A percentile compares a stretch with the other conserved stretches of the same genome.
Evolutionary conservation across 1,140 invertebrate genomes (phyloP).

Genomic region (Macrosteles quadrilineatus): DNA sequence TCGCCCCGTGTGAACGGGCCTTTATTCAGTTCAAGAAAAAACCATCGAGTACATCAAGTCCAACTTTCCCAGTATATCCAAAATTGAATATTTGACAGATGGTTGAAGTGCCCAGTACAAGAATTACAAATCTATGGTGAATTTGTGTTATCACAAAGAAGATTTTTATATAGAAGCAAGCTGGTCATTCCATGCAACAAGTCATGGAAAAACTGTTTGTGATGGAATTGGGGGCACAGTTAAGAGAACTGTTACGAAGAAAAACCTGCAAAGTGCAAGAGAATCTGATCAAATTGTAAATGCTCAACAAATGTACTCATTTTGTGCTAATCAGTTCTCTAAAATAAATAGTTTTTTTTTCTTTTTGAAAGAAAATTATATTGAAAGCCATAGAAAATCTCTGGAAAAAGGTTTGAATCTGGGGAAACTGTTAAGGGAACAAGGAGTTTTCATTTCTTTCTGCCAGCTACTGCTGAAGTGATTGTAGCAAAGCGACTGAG

Average conservation of each 20-base stretch:
- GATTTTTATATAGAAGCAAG: neutral
- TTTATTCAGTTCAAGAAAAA: neutral
- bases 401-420: neutral
- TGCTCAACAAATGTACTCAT: too few species aligned
- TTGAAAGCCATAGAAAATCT: neutral
- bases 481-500: too few species aligned
- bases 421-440: neutral
- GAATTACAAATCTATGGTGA: neutral
- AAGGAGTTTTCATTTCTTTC: neutral
- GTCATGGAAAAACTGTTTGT: neutral
- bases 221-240: neutral
- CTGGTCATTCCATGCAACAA: too few species aligned
- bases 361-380: neutral
- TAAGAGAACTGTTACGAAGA: neutral
- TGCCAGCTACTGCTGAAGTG: neutral
- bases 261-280: too few species aligned
- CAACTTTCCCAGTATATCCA: neutral
- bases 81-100: neutral
- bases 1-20: too few species aligned
- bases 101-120: neutral
- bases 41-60: neutral
- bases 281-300: too few species aligned
- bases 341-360: neutral
- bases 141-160: neutral
- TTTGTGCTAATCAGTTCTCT: too few species aligned